A percentile compares a stretch with the other conserved stretches of the same genome.
Conservation (phyloP, 2,888 invertebrate species). For the Lordiphosa andalusiaca region DNA sequence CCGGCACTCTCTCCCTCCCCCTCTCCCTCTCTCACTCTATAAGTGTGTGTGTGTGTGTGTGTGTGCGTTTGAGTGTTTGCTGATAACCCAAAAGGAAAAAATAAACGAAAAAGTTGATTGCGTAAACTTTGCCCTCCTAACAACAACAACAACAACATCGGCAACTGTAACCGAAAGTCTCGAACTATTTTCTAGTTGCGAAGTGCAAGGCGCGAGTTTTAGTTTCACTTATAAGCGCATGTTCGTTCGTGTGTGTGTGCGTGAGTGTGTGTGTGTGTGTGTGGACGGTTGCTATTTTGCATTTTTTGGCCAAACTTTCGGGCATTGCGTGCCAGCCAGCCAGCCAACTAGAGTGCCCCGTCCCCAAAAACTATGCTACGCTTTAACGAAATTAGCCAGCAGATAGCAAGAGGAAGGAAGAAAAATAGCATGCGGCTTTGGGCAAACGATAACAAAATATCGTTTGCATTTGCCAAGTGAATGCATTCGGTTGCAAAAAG, state of each 20-base stretch:
- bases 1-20: constrained; percentile 1
- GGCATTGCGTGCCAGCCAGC: constrained; percentile 52
- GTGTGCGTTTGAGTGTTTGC: constrained; percentile 16
- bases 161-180: constrained; percentile 29
- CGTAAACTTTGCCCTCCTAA: constrained; percentile 63
- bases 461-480: no score
- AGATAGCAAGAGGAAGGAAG: constrained; percentile 8
- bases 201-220: constrained; percentile 43
- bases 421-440: constrained; percentile 5
- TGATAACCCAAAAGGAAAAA: constrained; percentile 25
- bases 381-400: constrained; percentile 62
- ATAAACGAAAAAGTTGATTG: constrained; percentile 42
- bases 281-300: constrained; percentile 41
- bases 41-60: constrained; percentile 10
- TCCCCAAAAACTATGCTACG: constrained; percentile 48
- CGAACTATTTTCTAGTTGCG: constrained; percentile 29
- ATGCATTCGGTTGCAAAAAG: no score
- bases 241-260: constrained; percentile 8
- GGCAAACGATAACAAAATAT: constrained; percentile 14
- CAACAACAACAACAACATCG: constrained; percentile 41
- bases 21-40: background rate
- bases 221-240: constrained; percentile 21
- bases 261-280: constrained; percentile 3
- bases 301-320: constrained; percentile 47
- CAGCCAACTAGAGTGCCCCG: constrained; percentile 29